A percentile compares a stretch with the other conserved stretches of the same genome.
Evolutionary conservation across 2,797 vertebrate species (phyloP).

Genomic region (Thunnus albacares): DNA sequence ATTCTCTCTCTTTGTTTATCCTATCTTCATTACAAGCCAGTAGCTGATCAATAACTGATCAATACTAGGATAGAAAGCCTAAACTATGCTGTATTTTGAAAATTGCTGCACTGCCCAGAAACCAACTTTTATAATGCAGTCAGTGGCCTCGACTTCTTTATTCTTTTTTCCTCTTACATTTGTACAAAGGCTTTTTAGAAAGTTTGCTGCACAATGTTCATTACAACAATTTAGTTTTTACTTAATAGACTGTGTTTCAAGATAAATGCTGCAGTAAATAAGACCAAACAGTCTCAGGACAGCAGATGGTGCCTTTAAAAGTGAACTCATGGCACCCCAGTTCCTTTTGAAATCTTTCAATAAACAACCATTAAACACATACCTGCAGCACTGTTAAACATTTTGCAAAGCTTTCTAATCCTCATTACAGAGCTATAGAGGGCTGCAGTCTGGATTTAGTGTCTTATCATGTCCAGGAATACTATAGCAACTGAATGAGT

Average conservation of each 20-base stretch:
- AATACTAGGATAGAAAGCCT: neutral
- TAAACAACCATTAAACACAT: neutral
- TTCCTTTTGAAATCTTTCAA: neutral
- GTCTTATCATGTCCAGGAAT: conserved; percentile 34
- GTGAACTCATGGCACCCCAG: neutral
- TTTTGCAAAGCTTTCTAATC: conserved; percentile 6
- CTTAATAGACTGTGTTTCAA: neutral
- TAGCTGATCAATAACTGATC: neutral
- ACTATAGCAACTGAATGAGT: conserved; percentile 15
- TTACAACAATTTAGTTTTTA: neutral
- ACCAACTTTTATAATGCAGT: neutral
- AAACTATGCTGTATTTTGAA: neutral
- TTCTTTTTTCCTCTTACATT: neutral
- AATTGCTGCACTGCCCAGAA: neutral
- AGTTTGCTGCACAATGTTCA: neutral
- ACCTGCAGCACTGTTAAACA: neutral
- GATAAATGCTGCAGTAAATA: neutral
- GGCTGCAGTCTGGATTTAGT: conserved; percentile 5
- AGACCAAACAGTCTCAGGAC: neutral
- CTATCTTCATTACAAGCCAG: neutral
- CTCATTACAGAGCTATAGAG: conserved; percentile 15
- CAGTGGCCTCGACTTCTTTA: neutral
- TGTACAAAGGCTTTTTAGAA: neutral
- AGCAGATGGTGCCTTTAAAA: neutral
- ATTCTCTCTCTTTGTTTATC: neutral